phyloP scores from a whole-genome alignment of 2,797 vertebrate genomes.

The Amblyraja radiata region DNA sequence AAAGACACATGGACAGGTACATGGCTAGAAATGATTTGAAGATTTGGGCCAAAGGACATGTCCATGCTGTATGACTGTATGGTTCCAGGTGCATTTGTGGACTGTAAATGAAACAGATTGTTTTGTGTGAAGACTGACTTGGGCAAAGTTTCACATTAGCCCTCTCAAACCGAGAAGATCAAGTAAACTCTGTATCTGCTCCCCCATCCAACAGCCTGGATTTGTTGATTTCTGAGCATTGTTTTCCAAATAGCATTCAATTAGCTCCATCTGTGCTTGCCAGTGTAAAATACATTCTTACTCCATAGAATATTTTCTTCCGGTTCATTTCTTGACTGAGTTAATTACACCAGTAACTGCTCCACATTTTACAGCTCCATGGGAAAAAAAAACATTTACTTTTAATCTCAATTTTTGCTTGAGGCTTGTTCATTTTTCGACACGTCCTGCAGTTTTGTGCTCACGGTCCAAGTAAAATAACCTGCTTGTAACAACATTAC shows the following conservation, averaged over 20 bases:
- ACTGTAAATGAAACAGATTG: not conserved
- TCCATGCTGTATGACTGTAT: too few relatives aligned
- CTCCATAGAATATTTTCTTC: not conserved
- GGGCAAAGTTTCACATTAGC: not conserved
- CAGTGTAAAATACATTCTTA: not conserved
- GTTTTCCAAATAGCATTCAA: constrained; percentile 2
- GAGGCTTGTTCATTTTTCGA: constrained; percentile 27
- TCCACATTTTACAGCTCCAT: not conserved
- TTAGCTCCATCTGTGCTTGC: not conserved
- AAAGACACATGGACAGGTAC: too few relatives aligned
- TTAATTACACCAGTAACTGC: constrained; percentile 4
- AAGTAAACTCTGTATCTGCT: not conserved
- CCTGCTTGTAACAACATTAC: not conserved
- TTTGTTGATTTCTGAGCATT: not conserved
- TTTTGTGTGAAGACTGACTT: not conserved
- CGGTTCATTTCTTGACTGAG: not conserved
- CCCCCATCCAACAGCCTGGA: not conserved
- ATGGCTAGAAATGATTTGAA: too few relatives aligned
- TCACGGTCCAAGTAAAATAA: constrained; percentile 22
- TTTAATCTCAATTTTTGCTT: constrained; percentile 24
- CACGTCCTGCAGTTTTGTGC: not conserved
- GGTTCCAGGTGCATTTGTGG: not conserved
- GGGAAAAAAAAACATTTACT: constrained; percentile 23
- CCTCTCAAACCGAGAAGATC: not conserved
- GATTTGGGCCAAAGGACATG: too few relatives aligned